Percentiles rank a stretch among this genome's conserved stretches.
These are phyloP conservation scores for Auanema freiburgensis DNA, from an alignment of 2,888 invertebrate genomes.

Conservation along the genomic window DNA sequence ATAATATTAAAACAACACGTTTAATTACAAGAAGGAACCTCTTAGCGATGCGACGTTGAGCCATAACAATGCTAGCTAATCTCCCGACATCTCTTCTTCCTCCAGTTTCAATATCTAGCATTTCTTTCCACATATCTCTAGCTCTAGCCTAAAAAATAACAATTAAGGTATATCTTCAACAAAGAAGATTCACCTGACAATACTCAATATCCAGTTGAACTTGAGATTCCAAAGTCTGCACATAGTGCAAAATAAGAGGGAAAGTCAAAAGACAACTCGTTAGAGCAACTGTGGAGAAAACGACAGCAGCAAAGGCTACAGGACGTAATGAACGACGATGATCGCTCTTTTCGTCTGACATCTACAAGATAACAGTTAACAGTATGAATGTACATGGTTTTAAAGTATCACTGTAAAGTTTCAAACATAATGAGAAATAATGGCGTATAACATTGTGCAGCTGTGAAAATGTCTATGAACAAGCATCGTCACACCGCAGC, in stretches of 20 bases:
- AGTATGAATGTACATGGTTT: too few relatives aligned
- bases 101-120: constrained; percentile 62
- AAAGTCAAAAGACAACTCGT: constrained; percentile 62
- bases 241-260: constrained; percentile 62
- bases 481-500: too few relatives aligned
- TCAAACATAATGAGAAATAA: too few relatives aligned
- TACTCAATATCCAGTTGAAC: constrained; percentile 63
- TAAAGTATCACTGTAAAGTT: too few relatives aligned
- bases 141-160: constrained; percentile 49
- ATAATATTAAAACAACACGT: neutral
- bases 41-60: constrained; percentile 47
- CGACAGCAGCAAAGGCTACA: constrained; percentile 62
- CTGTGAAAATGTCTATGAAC: too few relatives aligned
- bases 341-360: constrained; percentile 34
- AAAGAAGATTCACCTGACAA: constrained; percentile 51
- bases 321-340: constrained; percentile 49
- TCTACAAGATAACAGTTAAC: too few relatives aligned
- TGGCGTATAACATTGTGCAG: too few relatives aligned
- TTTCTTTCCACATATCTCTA: constrained; percentile 64
- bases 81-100: constrained; percentile 53
- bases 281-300: constrained; percentile 58
- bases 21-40: too few relatives aligned
- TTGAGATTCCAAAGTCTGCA: constrained; percentile 62
- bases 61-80: constrained; percentile 56
- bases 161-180: neutral